Base-by-base conservation (phyloP, 2,797 vertebrate species). In the Microctenopoma stevenorrisi region DNA sequence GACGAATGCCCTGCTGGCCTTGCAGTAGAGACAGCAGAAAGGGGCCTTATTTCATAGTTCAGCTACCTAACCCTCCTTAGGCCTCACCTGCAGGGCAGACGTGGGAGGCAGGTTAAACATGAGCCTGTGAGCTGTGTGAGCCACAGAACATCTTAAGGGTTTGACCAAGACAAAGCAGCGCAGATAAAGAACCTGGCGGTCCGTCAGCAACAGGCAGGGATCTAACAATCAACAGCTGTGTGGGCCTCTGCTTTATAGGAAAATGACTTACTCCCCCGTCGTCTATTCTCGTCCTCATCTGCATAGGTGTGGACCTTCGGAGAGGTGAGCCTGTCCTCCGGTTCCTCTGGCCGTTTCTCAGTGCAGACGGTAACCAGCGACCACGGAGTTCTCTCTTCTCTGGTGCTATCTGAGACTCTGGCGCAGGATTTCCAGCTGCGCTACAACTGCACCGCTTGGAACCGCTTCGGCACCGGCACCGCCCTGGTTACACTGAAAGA, bases 241-340 rank as follows among this genome's bases (percentile, higher is more conserved):
- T 43, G 6, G 48, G 46, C 51, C 47, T 68, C 47, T n/a, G 52
- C 43, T 64, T 76, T 35, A 48, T 7, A 56, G 46, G 53, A 51
- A 68, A 61, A 57, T 22, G 37, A 35, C 78, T 79, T 12, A 78
- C 64, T 50, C 44, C 70, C 70, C 58, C 42, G 8, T 62, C 68
- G 47, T 58, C 50, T 71, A 3, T 57, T 37, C 52, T 55, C 50
- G 64, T 30, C 50, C 33, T 44, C 50, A 54, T 68, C 72, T 76
- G 64, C 15, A 44, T 83, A 98, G 96, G 94, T 96, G 51, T 98
- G 96, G 96, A 93, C 94, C 14, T 98, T 97, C 78, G 95, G 95
- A 6, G 96, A 97, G 52, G 86, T 88, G 76, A 94, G 80, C 35
- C 90, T 98, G 65, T 95, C 94, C 2, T 90, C 94, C 0, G 96